Conservation (phyloP, 2,113 vertebrate species). For the Syngnathus typhle region DNA sequence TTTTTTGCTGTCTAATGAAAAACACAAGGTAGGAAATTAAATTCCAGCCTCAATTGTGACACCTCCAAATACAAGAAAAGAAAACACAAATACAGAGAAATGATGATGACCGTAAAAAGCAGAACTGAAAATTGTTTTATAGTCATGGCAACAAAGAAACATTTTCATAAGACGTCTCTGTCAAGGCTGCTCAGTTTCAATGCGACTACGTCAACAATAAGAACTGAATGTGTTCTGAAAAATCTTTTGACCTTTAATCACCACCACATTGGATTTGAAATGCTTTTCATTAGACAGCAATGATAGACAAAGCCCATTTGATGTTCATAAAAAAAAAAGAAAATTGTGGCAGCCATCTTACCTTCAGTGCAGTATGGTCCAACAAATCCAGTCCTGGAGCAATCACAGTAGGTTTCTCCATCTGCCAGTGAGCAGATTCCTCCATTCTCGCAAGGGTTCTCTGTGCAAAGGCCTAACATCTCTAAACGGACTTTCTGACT, state of each 20-base stretch:
- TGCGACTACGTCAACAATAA: no score
- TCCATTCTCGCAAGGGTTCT: constrained; percentile 92
- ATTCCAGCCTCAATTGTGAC: constrained; percentile 4
- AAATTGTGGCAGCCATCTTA: constrained; percentile 66
- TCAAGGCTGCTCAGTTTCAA: no score
- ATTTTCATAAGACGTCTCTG: no score
- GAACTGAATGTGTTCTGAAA: no score
- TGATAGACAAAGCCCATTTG: no score
- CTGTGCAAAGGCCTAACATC: constrained; percentile 84
- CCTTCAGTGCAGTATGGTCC: constrained; percentile 94
- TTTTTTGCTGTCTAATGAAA: not conserved
- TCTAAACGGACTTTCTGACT: constrained; percentile 84
- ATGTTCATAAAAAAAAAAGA: constrained; percentile 2
- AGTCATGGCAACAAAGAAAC: no score
- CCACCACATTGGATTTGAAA: no score
- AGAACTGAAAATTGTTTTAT: no score
- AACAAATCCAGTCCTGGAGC: constrained; percentile 86
- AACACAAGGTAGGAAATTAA: not conserved
- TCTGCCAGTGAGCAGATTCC: constrained; percentile 89
- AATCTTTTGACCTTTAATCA: no score
- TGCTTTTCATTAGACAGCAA: not conserved
- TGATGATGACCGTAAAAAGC: no score
- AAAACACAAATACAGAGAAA: no score
- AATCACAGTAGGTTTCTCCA: constrained; percentile 88
- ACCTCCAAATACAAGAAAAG: not conserved